phyloP scores from a whole-genome alignment of 2,888 invertebrate species.

The Lithophane ornitopus region DNA sequence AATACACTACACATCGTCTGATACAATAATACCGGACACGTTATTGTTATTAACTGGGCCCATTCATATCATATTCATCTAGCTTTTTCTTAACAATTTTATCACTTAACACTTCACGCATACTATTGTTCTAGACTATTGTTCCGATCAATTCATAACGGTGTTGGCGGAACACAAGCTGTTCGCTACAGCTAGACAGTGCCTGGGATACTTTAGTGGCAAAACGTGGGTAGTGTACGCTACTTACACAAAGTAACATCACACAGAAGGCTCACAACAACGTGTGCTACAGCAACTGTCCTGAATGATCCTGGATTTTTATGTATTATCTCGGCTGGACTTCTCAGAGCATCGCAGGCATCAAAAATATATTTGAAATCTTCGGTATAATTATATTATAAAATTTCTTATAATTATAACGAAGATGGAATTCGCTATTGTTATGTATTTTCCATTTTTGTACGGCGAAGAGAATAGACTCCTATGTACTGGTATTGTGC shows the following conservation, averaged over 20 bases:
- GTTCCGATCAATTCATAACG: slow-evolving; percentile 41
- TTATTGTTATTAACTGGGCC: too few relatives aligned
- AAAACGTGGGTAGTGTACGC: slow-evolving; percentile 24
- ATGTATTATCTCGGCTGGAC: too few relatives aligned
- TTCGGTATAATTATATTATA: too few relatives aligned
- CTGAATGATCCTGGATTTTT: not conserved
- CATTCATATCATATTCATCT: too few relatives aligned
- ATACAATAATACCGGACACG: too few relatives aligned
- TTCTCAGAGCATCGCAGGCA: too few relatives aligned
- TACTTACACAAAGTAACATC: not conserved
- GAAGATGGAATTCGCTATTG: too few relatives aligned
- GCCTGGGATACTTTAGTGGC: not conserved
- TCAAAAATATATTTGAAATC: too few relatives aligned
- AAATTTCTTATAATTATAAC: not conserved
- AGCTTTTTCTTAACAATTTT: too few relatives aligned
- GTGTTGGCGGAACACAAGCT: slow-evolving; percentile 17
- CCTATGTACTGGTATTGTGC: not conserved
- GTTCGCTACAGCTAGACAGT: slow-evolving; percentile 16
- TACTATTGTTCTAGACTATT: too few relatives aligned
- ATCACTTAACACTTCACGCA: too few relatives aligned
- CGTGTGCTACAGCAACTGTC: not conserved
- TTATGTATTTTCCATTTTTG: not conserved
- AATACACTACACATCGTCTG: too few relatives aligned
- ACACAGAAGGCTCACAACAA: slow-evolving; percentile 25
- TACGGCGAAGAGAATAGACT: not conserved